Percentiles rank a stretch among this genome's conserved stretches.
phyloP scores from a whole-genome alignment of 2,888 invertebrate species.

The Coleophora flavipennella region DNA sequence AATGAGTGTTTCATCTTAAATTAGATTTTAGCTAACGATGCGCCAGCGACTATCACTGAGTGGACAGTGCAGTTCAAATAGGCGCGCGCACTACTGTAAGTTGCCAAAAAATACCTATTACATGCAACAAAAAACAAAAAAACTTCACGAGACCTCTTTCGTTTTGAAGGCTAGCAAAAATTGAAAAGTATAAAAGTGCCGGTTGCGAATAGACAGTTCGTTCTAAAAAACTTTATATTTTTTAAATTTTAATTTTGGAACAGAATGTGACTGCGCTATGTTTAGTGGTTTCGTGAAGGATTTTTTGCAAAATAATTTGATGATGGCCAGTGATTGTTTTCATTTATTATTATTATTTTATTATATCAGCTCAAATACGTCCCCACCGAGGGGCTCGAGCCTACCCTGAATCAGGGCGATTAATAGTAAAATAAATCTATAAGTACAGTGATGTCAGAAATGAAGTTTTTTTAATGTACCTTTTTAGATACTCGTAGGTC shows the following conservation, averaged over 20 bases:
- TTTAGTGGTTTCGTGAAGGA: conserved; percentile 11
- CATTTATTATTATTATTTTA: too few relatives aligned
- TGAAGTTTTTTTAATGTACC: too few relatives aligned
- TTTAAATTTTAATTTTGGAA: conserved; percentile 10
- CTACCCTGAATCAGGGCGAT: too few relatives aligned
- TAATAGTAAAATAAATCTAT: too few relatives aligned
- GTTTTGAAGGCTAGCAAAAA: conserved; percentile 4
- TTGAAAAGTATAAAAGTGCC: too few relatives aligned
- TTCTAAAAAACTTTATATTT: not conserved
- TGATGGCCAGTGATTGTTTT: conserved; percentile 8
- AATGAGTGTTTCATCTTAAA: conserved; percentile 59
- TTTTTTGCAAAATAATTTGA: conserved; percentile 4
- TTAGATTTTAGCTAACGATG: conserved; percentile 59
- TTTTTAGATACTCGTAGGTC: too few relatives aligned
- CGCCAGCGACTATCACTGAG: conserved; percentile 19
- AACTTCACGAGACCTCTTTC: conserved; percentile 8
- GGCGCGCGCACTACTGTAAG: conserved; percentile 66
- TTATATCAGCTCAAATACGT: too few relatives aligned
- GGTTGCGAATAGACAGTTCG: too few relatives aligned
- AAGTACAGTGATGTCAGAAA: too few relatives aligned
- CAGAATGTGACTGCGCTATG: conserved; percentile 17
- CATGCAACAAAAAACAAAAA: conserved; percentile 9
- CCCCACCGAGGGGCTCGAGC: too few relatives aligned
- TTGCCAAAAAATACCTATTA: conserved; percentile 24
- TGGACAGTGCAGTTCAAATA: conserved; percentile 53